phyloP scores from a whole-genome alignment of 1,140 invertebrate species.

The Caenorhabditis inopinata region DNA sequence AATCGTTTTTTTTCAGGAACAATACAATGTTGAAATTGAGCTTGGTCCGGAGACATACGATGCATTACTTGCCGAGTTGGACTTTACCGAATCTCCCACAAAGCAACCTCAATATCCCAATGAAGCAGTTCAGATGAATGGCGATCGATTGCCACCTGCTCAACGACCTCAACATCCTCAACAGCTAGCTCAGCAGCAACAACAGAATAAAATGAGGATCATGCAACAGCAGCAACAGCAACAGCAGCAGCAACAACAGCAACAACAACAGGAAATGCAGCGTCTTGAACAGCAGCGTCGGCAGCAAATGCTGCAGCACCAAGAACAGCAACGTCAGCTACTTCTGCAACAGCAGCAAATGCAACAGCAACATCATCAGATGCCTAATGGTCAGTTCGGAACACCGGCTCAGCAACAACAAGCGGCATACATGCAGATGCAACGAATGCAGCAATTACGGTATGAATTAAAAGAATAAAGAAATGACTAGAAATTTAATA shows the following conservation, averaged over 20 bases:
- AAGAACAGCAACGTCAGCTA: neutral
- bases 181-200: neutral
- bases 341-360: neutral
- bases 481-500: too few relatives aligned
- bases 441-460: neutral
- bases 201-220: neutral
- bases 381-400: neutral
- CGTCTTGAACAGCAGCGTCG: neutral
- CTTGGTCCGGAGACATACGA: neutral
- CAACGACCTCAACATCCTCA: neutral
- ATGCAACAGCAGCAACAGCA: neutral
- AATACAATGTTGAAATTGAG: neutral
- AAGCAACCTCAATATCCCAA: too few relatives aligned
- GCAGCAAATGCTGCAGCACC: neutral
- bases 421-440: neutral
- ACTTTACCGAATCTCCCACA: neutral
- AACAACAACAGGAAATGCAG: neutral
- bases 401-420: neutral
- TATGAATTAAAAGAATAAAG: too few relatives aligned
- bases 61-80: neutral
- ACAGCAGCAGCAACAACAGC: neutral
- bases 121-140: neutral
- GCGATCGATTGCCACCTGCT: neutral
- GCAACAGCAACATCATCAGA: neutral
- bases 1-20: neutral